These are phyloP conservation scores for Macrophya alboannulata DNA, from an alignment of 2,888 invertebrate species.

Conservation along the genomic window DNA sequence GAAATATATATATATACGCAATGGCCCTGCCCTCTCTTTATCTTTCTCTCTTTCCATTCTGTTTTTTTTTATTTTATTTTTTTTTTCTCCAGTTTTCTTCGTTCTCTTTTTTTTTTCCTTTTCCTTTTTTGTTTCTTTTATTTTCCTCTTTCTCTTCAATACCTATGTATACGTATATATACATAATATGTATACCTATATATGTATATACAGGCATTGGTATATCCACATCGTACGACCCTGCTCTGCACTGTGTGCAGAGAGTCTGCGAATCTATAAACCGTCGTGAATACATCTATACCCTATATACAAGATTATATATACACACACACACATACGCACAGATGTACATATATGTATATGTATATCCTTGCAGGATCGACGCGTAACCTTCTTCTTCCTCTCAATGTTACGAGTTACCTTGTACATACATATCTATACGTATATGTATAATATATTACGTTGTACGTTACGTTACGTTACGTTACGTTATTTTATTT, in stretches of 20 bases:
- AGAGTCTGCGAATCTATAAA: conserved; percentile 16
- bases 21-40: conserved; percentile 37
- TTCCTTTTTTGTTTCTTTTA: neutral
- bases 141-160: neutral
- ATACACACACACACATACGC: too few relatives aligned
- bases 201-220: neutral
- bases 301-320: neutral
- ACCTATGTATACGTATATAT: neutral
- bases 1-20: conserved; percentile 53
- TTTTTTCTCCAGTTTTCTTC: neutral
- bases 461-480: too few relatives aligned
- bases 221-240: neutral
- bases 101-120: neutral
- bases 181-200: neutral
- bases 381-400: conserved; percentile 4
- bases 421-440: neutral
- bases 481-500: neutral
- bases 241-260: neutral
- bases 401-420: neutral
- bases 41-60: conserved; percentile 6
- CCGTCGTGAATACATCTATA: neutral
- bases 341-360: too few relatives aligned
- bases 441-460: neutral
- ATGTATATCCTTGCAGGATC: neutral
- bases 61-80: neutral